Evolutionary conservation across 1,140 invertebrate species (phyloP).

Genomic region (Homalodisca vitripennis): DNA sequence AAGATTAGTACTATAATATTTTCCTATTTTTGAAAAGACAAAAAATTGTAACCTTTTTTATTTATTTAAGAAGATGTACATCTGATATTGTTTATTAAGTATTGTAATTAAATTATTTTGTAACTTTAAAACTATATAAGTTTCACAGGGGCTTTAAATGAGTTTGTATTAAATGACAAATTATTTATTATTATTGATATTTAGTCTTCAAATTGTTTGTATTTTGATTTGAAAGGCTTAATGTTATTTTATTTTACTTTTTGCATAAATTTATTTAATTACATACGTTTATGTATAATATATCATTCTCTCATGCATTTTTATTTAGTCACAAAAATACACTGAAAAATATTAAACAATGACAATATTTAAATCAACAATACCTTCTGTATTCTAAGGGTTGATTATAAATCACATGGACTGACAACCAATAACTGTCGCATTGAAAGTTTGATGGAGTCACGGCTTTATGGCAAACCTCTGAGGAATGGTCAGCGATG

Average conservation of each 20-base stretch:
- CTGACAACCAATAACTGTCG: conserved; percentile 81
- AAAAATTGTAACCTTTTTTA: background rate
- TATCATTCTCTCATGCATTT: background rate
- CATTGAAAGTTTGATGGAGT: conserved; percentile 65
- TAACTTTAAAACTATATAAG: too few species aligned
- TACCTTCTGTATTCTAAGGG: conserved; percentile 49
- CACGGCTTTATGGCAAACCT: conserved; percentile 66
- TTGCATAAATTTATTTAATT: background rate
- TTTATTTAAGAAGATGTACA: background rate
- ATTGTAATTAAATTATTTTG: too few species aligned
- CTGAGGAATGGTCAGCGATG: conserved; percentile 70
- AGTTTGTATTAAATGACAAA: too few species aligned
- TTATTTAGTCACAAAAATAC: background rate
- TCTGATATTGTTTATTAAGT: background rate
- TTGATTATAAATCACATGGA: conserved; percentile 63
- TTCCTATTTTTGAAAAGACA: too few species aligned
- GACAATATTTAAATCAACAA: background rate
- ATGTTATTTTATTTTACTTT: background rate
- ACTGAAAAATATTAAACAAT: background rate
- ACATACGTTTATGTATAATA: background rate
- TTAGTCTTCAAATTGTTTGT: too few species aligned
- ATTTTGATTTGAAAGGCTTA: background rate
- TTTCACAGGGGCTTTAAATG: too few species aligned
- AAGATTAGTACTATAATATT: background rate
- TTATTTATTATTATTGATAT: too few species aligned